phyloP scores from a whole-genome alignment of 1,140 invertebrate genomes.

The Microvelia longipes region DNA sequence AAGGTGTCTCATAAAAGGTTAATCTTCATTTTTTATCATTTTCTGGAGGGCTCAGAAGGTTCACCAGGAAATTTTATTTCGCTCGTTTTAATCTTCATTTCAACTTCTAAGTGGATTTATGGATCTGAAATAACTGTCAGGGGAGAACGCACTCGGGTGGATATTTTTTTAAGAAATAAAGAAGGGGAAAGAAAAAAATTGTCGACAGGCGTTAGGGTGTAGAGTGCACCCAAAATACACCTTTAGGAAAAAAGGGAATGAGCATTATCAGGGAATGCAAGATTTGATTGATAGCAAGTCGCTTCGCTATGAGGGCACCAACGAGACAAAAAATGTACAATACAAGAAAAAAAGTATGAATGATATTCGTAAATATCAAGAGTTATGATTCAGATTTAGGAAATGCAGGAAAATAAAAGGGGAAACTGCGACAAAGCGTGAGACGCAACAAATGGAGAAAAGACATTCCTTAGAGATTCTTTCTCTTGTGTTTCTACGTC shows the following conservation, averaged over 20 bases:
- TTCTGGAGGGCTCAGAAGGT: not conserved
- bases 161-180: not conserved
- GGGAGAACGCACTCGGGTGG: not conserved
- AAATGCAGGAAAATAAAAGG: not conserved
- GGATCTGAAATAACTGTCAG: slow-evolving; percentile 2
- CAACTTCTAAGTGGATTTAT: not conserved
- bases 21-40: not conserved
- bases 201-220: not conserved
- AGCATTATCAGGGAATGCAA: not conserved
- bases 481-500: not conserved
- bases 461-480: not conserved
- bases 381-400: not conserved
- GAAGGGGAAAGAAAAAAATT: not conserved
- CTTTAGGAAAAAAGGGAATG: not conserved
- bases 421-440: not conserved
- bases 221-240: not conserved
- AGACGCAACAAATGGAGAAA: not conserved
- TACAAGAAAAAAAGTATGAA: not conserved
- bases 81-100: not conserved
- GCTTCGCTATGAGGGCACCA: not conserved
- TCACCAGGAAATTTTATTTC: not conserved
- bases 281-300: not conserved
- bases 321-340: not conserved
- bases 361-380: not conserved
- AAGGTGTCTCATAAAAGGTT: too few species aligned